These are phyloP conservation scores for Thymelicus lineola DNA, from an alignment of 2,888 invertebrate species.

Conservation along the genomic window DNA sequence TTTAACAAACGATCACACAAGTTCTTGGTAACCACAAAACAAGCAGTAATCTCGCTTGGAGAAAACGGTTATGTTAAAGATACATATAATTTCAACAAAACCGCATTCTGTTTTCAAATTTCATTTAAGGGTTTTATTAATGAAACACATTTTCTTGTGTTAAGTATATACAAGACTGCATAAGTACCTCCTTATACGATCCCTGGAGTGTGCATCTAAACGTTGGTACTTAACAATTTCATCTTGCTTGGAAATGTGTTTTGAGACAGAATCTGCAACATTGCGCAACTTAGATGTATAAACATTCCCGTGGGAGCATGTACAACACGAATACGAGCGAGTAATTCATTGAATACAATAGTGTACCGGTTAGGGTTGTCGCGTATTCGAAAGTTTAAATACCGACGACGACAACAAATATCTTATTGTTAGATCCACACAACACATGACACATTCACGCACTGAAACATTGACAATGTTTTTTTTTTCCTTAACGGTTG, in stretches of 20 bases:
- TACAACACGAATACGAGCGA: slow-evolving; percentile 33
- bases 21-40: too few relatives aligned
- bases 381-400: slow-evolving; percentile 1
- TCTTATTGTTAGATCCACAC: too few relatives aligned
- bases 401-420: background rate
- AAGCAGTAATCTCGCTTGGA: too few relatives aligned
- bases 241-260: slow-evolving; percentile 31
- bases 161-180: background rate
- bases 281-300: slow-evolving; percentile 34
- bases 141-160: background rate
- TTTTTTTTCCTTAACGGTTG: too few relatives aligned
- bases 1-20: too few relatives aligned
- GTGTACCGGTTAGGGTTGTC: slow-evolving; percentile 29
- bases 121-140: background rate
- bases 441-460: too few relatives aligned
- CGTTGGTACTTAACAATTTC: slow-evolving; percentile 31
- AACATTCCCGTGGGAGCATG: slow-evolving; percentile 29
- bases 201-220: slow-evolving; percentile 22
- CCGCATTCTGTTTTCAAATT: background rate
- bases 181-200: slow-evolving; percentile 9
- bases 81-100: too few relatives aligned
- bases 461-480: too few relatives aligned
- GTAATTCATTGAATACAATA: slow-evolving; percentile 38
- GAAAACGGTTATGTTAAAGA: too few relatives aligned
- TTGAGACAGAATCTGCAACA: slow-evolving; percentile 31